Base-by-base conservation (phyloP, 2,888 invertebrate genomes). In the Diplolepis rosae region DNA sequence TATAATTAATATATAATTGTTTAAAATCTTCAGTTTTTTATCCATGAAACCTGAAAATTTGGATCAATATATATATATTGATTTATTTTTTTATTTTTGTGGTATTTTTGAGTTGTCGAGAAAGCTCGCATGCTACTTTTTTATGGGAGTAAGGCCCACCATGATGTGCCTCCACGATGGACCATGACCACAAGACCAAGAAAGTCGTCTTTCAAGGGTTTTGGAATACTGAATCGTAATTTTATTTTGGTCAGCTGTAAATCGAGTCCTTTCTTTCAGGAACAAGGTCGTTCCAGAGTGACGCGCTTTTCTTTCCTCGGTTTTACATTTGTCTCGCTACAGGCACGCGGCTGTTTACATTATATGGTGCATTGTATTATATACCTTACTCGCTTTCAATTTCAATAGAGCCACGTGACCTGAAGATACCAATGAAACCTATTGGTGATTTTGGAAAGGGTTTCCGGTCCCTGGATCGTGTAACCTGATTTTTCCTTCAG, bases 251-350 rank as follows among this genome's bases (percentile, higher is more conserved):
- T 39, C 61, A 61, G 61, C 39, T 22, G 61, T 35, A 39, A 61
- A 61, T 61, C 61, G 61, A 39, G 39, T 61, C 39, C 32, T 35
- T 61, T 61, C 30, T 61, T 39, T 61, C 24, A 61, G 3, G 9
- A 45, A 45, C 11, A 61, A 35, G 24, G 24, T n/a, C 35, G 4
- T 56, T 61, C 39, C 35, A n/a, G 11, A 61, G 61, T 61, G 11
- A 61, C 35, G 24, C 11, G 27, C n/a, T 61, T 61, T 61, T 61
- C 45, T 2, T 45, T 45, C n/a, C 61, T 24, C 39, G 61, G 7
- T 22, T 61, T 39, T 61, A 35, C 61, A 61, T 61, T 61, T 61
- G 61, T 61, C 61, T 61, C 61, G 61, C 61, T 61, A 1, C 24
- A 39, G 61, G 61, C 61, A 61, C 61, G 61, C 39, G 61, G 61